Percentiles rank a stretch among this genome's conserved stretches.
Evolutionary conservation across 2,113 vertebrate genomes (phyloP).

Genomic region (Ictalurus punctatus): DNA sequence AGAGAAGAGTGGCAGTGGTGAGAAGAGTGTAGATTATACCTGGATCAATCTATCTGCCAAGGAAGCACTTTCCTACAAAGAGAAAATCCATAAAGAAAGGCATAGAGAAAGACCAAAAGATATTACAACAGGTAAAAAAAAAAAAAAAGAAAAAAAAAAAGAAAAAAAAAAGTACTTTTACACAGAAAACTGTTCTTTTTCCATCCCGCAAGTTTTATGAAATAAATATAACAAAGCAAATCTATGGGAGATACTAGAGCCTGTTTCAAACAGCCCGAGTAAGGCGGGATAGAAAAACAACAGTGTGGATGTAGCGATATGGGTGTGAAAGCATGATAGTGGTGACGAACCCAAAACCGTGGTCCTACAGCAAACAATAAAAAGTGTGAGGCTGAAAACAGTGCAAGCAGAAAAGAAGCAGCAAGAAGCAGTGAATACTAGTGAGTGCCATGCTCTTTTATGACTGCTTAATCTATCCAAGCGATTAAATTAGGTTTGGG

Average conservation of each 20-base stretch:
- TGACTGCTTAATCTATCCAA: neutral
- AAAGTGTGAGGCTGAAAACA: conserved; percentile 41
- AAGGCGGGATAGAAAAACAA: conserved; percentile 72
- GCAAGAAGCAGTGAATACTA: conserved; percentile 20
- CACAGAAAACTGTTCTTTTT: conserved; percentile 77
- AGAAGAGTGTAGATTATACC: conserved; percentile 81
- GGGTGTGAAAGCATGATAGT: conserved; percentile 47
- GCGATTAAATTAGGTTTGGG: neutral
- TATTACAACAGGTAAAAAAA: conserved; percentile 69
- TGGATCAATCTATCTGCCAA: conserved; percentile 99
- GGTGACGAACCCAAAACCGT: conserved; percentile 60
- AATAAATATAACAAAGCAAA: neutral
- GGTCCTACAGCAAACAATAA: conserved; percentile 9
- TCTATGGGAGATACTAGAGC: neutral
- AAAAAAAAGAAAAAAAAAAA: conserved; percentile 22
- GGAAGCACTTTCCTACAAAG: conserved; percentile 99
- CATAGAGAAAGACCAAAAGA: conserved; percentile 76
- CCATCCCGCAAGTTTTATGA: conserved; percentile 60
- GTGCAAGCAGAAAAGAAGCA: conserved; percentile 64
- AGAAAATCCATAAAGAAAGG: conserved; percentile 81
- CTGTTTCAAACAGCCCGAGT: neutral
- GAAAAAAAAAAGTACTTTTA: conserved; percentile 54
- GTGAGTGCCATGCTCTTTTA: neutral
- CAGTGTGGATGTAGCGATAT: conserved; percentile 59
- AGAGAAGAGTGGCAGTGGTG: conserved; percentile 23